Evolutionary conservation across 2,888 invertebrate species (phyloP), one percentile per base, ranked within the genome.

Genomic region (Philereme transversata): DNA sequence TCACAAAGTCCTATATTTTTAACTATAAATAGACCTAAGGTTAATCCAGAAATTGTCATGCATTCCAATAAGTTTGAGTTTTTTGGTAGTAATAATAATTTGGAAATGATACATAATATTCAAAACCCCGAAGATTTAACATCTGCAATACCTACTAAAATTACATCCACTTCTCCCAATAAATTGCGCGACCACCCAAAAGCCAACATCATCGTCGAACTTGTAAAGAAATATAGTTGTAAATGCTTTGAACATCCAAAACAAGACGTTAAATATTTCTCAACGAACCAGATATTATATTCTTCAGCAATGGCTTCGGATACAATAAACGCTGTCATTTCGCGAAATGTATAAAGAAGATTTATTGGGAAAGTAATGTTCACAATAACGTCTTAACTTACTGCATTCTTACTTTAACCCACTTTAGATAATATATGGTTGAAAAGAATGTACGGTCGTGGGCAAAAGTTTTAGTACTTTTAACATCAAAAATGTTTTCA

Each of bases 291-390:
- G 41, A 47, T 61, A 60, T 58, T 58, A 62, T 52, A 73, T 65
- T 77, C 82, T 46, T 51, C 57, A 46, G 64, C 76, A 77, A 79
- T 75, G 73, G 79, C 78, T 79, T 79, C 78, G 72, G 81, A 78
- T 82, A 81, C 79, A 75, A 81, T 87, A 86, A 86, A 82, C 72
- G 75, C 68, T 76, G 76, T 76, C 76, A 71, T 81, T 83, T 79
- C 77, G 80, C 77, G 77, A 82, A 79, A 79, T 76, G 74, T 76
- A 82, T 81, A 84, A 84, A 85, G 71, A 75, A 83, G 87, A 87
- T 87, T 87, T 87, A 87, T 82, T 79, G 74, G 72, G 65, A 77
- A 81, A 74, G 79, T 76, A 76, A 78, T 79, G 74, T 76, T 75
- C 75, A 76, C 74, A 78, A 77, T 80, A 80, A 81, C 75, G 72